Base-by-base conservation (phyloP, 2,113 vertebrate species). In the Corynorhinus townsendii region DNA sequence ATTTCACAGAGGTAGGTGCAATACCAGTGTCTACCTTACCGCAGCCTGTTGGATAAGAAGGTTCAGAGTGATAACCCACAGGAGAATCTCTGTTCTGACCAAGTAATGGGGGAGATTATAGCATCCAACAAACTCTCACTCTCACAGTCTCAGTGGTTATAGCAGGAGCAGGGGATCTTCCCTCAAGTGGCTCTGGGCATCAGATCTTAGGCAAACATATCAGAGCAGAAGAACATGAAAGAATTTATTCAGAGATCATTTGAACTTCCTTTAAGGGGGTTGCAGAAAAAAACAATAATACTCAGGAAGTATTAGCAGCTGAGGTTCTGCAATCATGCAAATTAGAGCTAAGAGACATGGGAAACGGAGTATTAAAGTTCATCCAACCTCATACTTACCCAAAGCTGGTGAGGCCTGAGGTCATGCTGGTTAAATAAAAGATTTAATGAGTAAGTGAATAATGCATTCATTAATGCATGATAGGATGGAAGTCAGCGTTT, bases 401-500 rank as follows among this genome's bases (percentile, higher is more conserved):
- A 90, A 92, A 86, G 33, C 11, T 86, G 17, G 8, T 82, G 40
- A 80, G 35, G 0, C 16, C 45, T 76, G 35, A 94, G 7, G 35
- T 62, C 52, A 87, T 73, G 68, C 66, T 47, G 26, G 35, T 83
- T 95, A 72, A 40, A 92, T 91, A 73, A 91, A 91, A 95, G 12
- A 76, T 75, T 80, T 88, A 87, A 88, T 69, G n/a, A 80, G 62
- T 79, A 33, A 82, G 19, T 84, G 30, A 94, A 66, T 86, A 90
- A 86, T 22, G 89, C 28, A 52, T n/a, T 49, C 73, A 77, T 52
- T 77, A 79, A 47, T 69, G 1, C 12, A 90, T 20, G 9, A 47
- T 45, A 11, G 0, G n/a, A 64, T 17, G 5, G 49, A 85, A 5
- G 19, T 76, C 6, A 2, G 28, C 16, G 14, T 62, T 73, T 81